Base-by-base conservation (phyloP, 2,888 invertebrate genomes). In the Anoplius nigerrimus region DNA sequence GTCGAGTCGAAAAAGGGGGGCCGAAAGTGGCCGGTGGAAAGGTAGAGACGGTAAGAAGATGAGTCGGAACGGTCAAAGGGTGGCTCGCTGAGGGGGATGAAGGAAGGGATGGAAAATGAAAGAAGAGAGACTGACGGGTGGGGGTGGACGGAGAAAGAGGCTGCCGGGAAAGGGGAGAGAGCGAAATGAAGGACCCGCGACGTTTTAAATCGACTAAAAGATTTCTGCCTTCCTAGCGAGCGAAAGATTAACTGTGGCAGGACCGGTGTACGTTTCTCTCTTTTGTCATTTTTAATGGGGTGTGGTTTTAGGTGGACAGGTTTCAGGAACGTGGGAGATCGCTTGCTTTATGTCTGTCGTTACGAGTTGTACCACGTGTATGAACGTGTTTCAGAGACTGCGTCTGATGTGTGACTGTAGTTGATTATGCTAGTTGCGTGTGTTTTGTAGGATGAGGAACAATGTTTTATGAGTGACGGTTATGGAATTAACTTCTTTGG, bases 31-130 rank as follows among this genome's bases (percentile, higher is more conserved):
- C 34, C 34, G 11, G 6, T 57, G 48, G 54, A 65, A 62, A 62
- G 42, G 24, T 18, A 56, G 46, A 54, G 64, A 72, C 46, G 52
- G 62, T 72, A 69, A 72, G 73, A 67, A 72, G 67, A 72, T 55
- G 67, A 72, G 60, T 48, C 57, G 56, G 42, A 27, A 59, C 15
- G 27, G 18, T 24, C 24, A 57, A 64, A 24, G 16, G 34, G 54
- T 8, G 22, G 16, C 46, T n/a, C 16, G 20, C 3, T n/a, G 48
- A 8, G 20, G 15, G 21, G 45, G n/a, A 2, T 20, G 54, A 42
- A 11, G 42, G 6, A 22, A 43, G 51, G 2, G 18, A 5, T 34
- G 34, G 27, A n/a, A 15, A 55, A 62, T 61, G 59, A 42, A 24
- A 21, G 55, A 46, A 56, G 20, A 8, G 57, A 21, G 48, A 46